These are phyloP conservation scores for Sialia sialis DNA, from an alignment of 2,113 vertebrate genomes.

Conservation along the genomic window DNA sequence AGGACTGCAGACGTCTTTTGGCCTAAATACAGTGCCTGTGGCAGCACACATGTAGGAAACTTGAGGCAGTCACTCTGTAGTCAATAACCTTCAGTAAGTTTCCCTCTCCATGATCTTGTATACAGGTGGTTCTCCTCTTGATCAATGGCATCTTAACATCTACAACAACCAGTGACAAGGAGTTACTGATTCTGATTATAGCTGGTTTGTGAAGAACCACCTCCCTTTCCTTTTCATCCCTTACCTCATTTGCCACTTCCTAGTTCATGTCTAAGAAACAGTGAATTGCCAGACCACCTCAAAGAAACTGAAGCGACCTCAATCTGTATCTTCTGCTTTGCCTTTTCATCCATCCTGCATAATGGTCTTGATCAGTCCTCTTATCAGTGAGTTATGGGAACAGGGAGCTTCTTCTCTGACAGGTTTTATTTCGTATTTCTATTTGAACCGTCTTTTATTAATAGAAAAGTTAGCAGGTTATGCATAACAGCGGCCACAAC, in stretches of 20 bases:
- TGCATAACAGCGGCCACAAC: background rate
- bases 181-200: fast-evolving
- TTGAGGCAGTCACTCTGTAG: background rate
- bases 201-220: background rate
- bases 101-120: background rate
- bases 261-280: background rate
- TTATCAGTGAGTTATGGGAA: background rate
- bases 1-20: background rate
- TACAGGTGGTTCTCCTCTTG: background rate
- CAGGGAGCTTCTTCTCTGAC: background rate
- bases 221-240: background rate
- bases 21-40: background rate
- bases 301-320: background rate
- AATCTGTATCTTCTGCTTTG: background rate
- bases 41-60: background rate
- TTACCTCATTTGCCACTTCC: background rate
- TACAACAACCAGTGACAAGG: background rate
- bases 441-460: background rate
- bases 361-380: background rate
- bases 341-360: background rate
- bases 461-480: background rate
- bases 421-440: background rate
- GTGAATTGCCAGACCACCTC: background rate
- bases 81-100: background rate
- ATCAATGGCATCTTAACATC: background rate